These are phyloP conservation scores for Pseudopleuronectes americanus DNA, from an alignment of 2,797 vertebrate species.

Conservation along the genomic window DNA sequence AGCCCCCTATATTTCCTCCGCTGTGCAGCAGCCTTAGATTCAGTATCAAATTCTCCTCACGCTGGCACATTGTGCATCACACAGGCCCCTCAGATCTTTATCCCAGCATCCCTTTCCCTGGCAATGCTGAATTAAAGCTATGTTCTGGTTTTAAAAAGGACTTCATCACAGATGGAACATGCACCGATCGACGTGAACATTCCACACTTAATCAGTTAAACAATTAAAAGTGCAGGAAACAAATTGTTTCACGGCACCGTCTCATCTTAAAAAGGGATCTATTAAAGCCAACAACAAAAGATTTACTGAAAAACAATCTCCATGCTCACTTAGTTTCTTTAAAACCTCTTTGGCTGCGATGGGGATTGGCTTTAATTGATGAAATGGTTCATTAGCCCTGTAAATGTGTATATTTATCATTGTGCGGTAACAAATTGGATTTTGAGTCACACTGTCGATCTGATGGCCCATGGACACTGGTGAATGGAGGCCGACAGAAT, in stretches of 20 bases:
- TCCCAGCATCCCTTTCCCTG: constrained; percentile 67
- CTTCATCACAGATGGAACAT: constrained; percentile 61
- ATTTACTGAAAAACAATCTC: constrained; percentile 32
- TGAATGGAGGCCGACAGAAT: constrained; percentile 58
- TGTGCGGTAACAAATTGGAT: constrained; percentile 51
- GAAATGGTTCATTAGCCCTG: constrained; percentile 49
- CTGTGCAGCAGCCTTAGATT: constrained; percentile 77
- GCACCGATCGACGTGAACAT: constrained; percentile 49
- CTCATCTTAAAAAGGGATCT: constrained; percentile 5
- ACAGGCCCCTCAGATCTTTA: constrained; percentile 76
- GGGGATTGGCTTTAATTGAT: constrained; percentile 53
- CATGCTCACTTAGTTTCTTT: constrained; percentile 37
- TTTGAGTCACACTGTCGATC: constrained; percentile 55
- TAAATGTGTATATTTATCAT: constrained; percentile 55
- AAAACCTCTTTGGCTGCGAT: constrained; percentile 38
- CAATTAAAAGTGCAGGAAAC: constrained; percentile 39
- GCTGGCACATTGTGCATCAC: constrained; percentile 78
- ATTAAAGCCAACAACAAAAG: constrained; percentile 16
- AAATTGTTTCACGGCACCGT: constrained; percentile 39
- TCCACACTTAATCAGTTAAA: constrained; percentile 67
- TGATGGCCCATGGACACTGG: constrained; percentile 40
- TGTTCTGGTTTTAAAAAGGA: constrained; percentile 69
- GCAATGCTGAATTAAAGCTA: constrained; percentile 72
- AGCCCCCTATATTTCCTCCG: constrained; percentile 82
- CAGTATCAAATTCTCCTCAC: constrained; percentile 82